A percentile compares a stretch with the other conserved stretches of the same genome.
Conservation (phyloP, 2,888 invertebrate genomes). For the Dendrolimus houi region DNA sequence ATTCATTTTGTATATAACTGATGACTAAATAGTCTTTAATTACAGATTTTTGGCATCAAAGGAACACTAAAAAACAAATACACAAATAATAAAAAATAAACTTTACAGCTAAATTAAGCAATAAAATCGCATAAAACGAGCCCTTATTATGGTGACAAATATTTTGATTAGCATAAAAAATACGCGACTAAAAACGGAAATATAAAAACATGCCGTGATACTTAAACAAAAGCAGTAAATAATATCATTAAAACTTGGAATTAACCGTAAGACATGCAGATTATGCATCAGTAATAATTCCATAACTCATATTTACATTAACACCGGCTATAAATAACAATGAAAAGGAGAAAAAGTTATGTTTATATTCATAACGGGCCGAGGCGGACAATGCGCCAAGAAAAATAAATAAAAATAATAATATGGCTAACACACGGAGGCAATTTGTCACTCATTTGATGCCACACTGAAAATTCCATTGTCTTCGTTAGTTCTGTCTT, state of each 20-base stretch:
- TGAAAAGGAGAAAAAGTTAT: conserved; percentile 17
- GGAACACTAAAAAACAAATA: no score
- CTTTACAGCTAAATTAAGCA: no score
- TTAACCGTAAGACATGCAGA: conserved; percentile 36
- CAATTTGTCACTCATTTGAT: conserved; percentile 59
- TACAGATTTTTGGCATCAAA: no score
- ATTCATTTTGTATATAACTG: no score
- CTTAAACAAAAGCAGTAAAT: conserved; percentile 58
- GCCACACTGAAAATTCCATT: conserved; percentile 46
- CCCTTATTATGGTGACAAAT: neutral
- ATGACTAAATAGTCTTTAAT: no score
- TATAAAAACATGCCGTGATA: neutral
- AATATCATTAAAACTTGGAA: conserved; percentile 48
- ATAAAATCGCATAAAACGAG: no score
- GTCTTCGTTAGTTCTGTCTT: conserved; percentile 39
- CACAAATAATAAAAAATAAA: no score
- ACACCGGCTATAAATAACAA: conserved; percentile 40
- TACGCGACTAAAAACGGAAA: neutral
- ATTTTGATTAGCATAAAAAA: neutral
- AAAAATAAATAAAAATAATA: conserved; percentile 27
- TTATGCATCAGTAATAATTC: conserved; percentile 47
- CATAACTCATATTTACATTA: conserved; percentile 49
- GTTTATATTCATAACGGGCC: conserved; percentile 19
- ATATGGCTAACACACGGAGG: conserved; percentile 22
- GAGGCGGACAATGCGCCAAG: conserved; percentile 37